Base-by-base conservation (phyloP, 2,888 invertebrate species). In the Temnothorax rugatulus region DNA sequence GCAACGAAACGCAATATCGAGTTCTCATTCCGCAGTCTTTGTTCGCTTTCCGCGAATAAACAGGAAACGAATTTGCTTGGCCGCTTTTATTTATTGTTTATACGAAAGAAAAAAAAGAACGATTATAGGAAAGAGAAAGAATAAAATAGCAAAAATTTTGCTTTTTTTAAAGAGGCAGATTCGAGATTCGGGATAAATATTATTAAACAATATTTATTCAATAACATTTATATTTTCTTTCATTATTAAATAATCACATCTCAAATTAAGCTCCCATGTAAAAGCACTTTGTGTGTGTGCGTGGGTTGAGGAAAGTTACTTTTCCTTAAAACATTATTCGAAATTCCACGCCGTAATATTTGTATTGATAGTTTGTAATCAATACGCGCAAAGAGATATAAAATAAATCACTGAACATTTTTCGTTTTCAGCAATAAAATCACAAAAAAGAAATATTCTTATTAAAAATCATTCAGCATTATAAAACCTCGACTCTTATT, bases 81-180 rank as follows among this genome's bases (percentile, higher is more conserved):
- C 7, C 25, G 41, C 44, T 71, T 71, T 71, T 44, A 79, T 71
- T 73, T 57, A 71, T 71, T 73, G 74, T 71, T 73, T 57, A 73
- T 25, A 4, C 8, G 7, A 69, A 15, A 11, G 4, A 21, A 59
- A 54, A 38, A 13, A 41, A 38, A 18, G 50, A 29, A 29, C 13
- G 3, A n/a, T 38, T 44, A 2, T 44, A 2, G 0, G 18, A 74
- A 47, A n/a, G 2, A 61, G 8, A 71, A 34, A 47, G 0, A 59
- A 79, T 21, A 71, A 57, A 59, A 5, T 2, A 21, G 44, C 2
- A 21, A 38, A 44, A 21, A 41, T 47, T 57, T 69, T 21, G 8
- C 21, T 25, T 15, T 61, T 25, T 15, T 61, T 54, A n/a, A 44
- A 77, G 54, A 44, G 13, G 13, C 8, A 25, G 18, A 61, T 5